These are phyloP conservation scores for Cryptus armator DNA, from an alignment of 2,888 invertebrate genomes.

Conservation along the genomic window DNA sequence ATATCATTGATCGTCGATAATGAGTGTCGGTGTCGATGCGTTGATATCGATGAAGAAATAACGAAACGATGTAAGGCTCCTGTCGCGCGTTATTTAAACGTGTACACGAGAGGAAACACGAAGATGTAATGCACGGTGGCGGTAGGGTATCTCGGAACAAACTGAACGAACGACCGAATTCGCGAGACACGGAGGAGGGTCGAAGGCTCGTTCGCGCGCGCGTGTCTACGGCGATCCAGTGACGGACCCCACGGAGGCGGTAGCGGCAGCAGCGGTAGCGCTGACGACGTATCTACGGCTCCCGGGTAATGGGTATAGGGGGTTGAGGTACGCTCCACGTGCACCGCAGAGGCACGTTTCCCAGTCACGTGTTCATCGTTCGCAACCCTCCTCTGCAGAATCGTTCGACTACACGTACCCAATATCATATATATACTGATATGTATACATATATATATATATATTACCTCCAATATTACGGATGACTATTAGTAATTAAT, in stretches of 20 bases:
- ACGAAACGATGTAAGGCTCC: no score
- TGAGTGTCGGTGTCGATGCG: no score
- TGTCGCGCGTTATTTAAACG: background rate
- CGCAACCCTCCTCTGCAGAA: slow-evolving; percentile 25
- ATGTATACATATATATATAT: background rate
- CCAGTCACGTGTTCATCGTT: slow-evolving; percentile 79
- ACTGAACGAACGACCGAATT: slow-evolving; percentile 60
- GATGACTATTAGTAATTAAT: no score
- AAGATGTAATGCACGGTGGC: slow-evolving; percentile 23
- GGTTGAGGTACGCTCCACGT: slow-evolving; percentile 79
- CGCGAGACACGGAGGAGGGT: slow-evolving; percentile 33
- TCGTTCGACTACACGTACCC: background rate
- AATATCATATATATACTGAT: background rate
- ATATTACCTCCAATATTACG: no score
- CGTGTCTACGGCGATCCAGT: slow-evolving; percentile 44
- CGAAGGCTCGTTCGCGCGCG: slow-evolving; percentile 40
- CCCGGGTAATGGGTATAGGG: slow-evolving; percentile 71
- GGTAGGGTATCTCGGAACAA: slow-evolving; percentile 51
- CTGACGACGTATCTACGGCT: slow-evolving; percentile 21
- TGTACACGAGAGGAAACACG: background rate
- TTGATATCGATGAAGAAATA: no score
- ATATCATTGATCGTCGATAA: no score
- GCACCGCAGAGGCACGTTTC: slow-evolving; percentile 82
- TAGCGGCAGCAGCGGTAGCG: background rate
- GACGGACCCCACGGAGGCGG: slow-evolving; percentile 19